phyloP scores from a whole-genome alignment of 2,797 vertebrate species.

The Capromys pilorides region DNA sequence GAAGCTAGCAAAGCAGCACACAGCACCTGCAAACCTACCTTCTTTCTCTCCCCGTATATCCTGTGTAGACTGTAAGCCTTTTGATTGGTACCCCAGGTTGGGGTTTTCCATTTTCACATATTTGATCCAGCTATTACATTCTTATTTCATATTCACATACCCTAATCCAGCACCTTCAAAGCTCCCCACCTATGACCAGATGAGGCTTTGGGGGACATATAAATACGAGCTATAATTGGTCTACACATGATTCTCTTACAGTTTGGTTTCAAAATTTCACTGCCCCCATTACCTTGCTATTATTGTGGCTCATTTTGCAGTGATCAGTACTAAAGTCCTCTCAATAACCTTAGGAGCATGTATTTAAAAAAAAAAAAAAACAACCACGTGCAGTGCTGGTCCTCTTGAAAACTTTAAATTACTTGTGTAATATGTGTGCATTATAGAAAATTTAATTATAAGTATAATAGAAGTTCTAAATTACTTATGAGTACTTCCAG shows the following conservation, averaged over 20 bases:
- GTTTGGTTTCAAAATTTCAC: conserved; percentile 45
- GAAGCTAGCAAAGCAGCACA: not conserved
- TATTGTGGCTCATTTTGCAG: not conserved
- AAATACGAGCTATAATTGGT: not conserved
- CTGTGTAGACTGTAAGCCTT: not conserved
- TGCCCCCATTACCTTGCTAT: not conserved
- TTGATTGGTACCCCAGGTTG: not conserved
- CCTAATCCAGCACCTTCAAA: not conserved
- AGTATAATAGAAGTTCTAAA: not conserved
- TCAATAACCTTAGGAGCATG: not conserved
- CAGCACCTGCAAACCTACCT: not conserved
- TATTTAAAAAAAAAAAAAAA: conserved; percentile 2
- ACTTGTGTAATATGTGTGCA: not conserved
- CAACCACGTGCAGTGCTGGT: not conserved
- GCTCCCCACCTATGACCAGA: not conserved
- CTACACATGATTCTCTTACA: conserved; percentile 10
- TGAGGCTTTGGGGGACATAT: not conserved
- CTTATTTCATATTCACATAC: not conserved
- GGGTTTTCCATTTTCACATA: not conserved
- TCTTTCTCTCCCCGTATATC: not conserved
- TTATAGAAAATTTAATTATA: conserved; percentile 36
- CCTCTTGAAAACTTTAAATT: conserved; percentile 30
- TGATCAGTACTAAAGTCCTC: not conserved
- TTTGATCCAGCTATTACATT: not conserved
- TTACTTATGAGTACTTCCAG: not conserved